Percentiles rank a stretch among this genome's conserved stretches.
Evolutionary conservation across 2,797 vertebrate species (phyloP).

Genomic region (Danio choprae): DNA sequence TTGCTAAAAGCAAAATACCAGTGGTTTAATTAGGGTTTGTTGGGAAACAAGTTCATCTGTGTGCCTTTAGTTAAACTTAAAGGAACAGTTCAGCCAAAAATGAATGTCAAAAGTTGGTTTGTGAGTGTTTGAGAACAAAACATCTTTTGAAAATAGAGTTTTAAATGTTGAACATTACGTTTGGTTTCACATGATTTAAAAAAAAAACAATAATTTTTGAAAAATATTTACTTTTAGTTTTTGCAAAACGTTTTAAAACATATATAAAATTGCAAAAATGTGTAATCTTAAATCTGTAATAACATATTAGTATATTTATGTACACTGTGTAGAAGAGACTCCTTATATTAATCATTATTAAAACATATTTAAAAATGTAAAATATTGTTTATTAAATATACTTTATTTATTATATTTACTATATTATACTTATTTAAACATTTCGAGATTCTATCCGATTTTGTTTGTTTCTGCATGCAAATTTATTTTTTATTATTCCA

Average conservation of each 20-base stretch:
- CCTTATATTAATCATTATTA: too few species aligned
- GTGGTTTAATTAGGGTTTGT: neutral
- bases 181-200: neutral
- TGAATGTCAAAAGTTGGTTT: neutral
- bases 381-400: too few species aligned
- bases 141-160: neutral
- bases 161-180: neutral
- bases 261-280: neutral
- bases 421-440: too few species aligned
- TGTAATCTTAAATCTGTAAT: neutral
- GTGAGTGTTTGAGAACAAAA: neutral
- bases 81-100: slow-evolving; percentile 1
- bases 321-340: too few species aligned
- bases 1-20: neutral
- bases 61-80: neutral
- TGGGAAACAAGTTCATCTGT: neutral
- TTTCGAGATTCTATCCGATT: too few species aligned
- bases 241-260: too few species aligned
- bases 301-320: neutral
- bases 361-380: too few species aligned
- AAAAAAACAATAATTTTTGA: neutral
- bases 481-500: too few species aligned
- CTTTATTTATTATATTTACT: too few species aligned
- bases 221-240: neutral
- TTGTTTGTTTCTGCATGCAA: too few species aligned